Percentiles rank a stretch among this genome's conserved stretches.
These are phyloP conservation scores for Lypha dubia DNA, from an alignment of 2,888 invertebrate genomes.

Conservation along the genomic window DNA sequence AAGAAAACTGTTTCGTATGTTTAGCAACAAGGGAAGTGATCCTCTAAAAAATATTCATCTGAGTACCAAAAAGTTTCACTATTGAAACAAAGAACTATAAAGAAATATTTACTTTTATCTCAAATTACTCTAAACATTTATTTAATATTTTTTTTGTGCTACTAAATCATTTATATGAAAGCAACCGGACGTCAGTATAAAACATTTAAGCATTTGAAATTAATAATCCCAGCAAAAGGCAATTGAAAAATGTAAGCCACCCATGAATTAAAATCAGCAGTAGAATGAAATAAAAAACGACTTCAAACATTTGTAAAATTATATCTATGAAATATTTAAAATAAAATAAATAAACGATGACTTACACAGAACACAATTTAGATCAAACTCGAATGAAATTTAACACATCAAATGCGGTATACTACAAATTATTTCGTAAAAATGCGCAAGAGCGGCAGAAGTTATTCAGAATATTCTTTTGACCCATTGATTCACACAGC, in stretches of 20 bases:
- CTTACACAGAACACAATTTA: neutral
- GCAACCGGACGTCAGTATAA: constrained; percentile 7
- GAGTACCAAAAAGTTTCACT: neutral
- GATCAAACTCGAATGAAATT: constrained; percentile 44
- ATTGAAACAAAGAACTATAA: neutral
- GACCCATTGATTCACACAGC: too few relatives aligned
- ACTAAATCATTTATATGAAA: constrained; percentile 4
- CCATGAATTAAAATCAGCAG: constrained; percentile 59
- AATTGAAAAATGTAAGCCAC: constrained; percentile 45
- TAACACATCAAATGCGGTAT: constrained; percentile 46
- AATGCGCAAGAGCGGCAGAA: too few relatives aligned
- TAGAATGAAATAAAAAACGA: constrained; percentile 51
- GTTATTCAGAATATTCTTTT: too few relatives aligned
- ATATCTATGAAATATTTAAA: constrained; percentile 49
- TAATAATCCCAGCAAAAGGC: neutral
- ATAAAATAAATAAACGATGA: constrained; percentile 42
- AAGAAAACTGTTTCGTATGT: neutral
- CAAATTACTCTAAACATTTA: constrained; percentile 20
- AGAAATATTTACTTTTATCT: constrained; percentile 2
- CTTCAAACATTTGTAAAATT: constrained; percentile 43
- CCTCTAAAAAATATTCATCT: neutral
- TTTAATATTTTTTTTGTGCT: neutral
- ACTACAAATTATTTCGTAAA: neutral
- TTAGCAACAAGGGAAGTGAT: constrained; percentile 28
- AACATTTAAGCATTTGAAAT: constrained; percentile 20